A percentile compares a stretch with the other conserved stretches of the same genome.
phyloP scores from a whole-genome alignment of 2,113 vertebrate species.

The Phrynocephalus versicolor region DNA sequence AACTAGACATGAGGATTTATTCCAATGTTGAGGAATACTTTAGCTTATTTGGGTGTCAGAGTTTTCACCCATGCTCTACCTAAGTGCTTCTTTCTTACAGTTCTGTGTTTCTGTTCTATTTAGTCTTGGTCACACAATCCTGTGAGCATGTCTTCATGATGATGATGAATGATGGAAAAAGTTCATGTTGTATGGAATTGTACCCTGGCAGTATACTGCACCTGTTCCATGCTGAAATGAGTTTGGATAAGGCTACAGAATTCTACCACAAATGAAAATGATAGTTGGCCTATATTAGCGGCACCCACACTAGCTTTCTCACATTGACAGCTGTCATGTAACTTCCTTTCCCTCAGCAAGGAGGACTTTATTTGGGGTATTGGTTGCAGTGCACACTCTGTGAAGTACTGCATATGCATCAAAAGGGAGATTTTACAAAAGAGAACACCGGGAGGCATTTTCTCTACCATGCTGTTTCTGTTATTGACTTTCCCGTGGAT shows the following conservation, averaged over 20 bases:
- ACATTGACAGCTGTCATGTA: background rate
- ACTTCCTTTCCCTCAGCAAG: background rate
- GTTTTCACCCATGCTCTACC: background rate
- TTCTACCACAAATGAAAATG: background rate
- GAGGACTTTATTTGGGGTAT: background rate
- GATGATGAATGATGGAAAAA: background rate
- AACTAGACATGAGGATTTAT: background rate
- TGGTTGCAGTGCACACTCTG: too few species aligned
- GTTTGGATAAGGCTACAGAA: background rate
- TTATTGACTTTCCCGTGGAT: background rate
- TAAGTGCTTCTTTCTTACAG: background rate
- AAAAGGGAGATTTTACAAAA: too few species aligned
- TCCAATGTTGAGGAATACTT: background rate
- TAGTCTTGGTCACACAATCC: background rate
- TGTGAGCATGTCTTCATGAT: background rate
- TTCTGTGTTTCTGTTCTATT: background rate
- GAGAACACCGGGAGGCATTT: background rate
- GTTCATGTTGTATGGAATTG: too few species aligned
- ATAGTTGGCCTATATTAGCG: background rate
- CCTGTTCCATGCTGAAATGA: too few species aligned
- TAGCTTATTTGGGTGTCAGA: background rate
- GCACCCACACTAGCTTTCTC: background rate
- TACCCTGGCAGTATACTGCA: too few species aligned
- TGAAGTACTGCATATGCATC: background rate
- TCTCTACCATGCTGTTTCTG: too few species aligned